Evolutionary conservation across 2,797 vertebrate genomes (phyloP), one percentile per base, ranked within the genome.

Genomic region (Aulostomus chinensis): DNA sequence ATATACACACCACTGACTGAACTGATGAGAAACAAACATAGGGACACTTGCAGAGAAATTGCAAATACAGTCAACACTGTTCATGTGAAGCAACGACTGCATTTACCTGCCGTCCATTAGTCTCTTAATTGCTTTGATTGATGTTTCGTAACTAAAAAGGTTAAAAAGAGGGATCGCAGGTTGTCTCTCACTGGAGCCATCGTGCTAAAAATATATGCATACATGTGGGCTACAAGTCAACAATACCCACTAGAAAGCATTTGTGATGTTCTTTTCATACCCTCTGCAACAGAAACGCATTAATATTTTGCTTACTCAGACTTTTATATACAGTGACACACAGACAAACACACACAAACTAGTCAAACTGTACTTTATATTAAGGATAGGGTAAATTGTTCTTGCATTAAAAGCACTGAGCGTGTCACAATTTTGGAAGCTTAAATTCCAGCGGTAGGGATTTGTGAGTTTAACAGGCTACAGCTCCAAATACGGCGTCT

Each of bases 401-500:
- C 64, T 71, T 65, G 75, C 76, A 76, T 73, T 80, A 73, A 83
- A 77, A 66, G 71, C 73, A 69, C 73, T 47, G 74, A 83, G 64
- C 43, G 41, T 80, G 68, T 79, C 68, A 77, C 76, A 78, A 67
- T 71, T 81, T 70, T 59, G 66, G 73, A 48, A 70, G 81, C 83
- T 83, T 75, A 81, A 81, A 82, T 71, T 84, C 69, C 58, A 79
- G 68, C 35, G 57, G 80, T 61, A 14, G 77, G 80, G 78, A 87
- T 84, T 82, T 83, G 76, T 50, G 65, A 72, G 53, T 84, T 80
- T 76, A 79, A 87, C 67, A 65, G 66, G 68, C 54, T 73, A 62
- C 58, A 65, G 76, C 62, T 74, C 65, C 48, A 56, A 74, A 75
- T 57, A 58, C 59, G 51, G 45, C 55, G 36, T 40, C 61, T 72